A percentile compares a stretch with the other conserved stretches of the same genome.
Evolutionary conservation across 2,888 invertebrate genomes (phyloP).

Genomic region (Microctonus brassicae): DNA sequence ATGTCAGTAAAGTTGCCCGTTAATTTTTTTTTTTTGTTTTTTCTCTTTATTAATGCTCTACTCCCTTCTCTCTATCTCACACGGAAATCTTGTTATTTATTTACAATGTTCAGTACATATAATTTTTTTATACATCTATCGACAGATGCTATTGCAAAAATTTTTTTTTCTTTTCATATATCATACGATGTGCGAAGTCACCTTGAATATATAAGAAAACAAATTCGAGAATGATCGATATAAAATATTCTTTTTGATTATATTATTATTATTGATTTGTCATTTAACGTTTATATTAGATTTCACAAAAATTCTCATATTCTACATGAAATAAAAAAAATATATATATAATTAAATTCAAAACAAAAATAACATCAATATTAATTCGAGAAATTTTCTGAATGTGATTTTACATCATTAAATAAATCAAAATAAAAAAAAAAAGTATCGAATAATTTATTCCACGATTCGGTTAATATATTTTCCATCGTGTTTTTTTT

Average conservation of each 20-base stretch:
- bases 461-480: neutral
- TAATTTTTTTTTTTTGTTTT: neutral
- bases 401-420: neutral
- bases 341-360: too few species aligned
- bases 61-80: neutral
- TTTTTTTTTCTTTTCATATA: neutral
- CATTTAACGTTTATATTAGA: neutral
- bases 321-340: too few species aligned
- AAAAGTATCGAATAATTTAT: neutral
- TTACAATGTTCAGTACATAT: too few species aligned
- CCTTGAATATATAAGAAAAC: neutral
- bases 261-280: neutral
- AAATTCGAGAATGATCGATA: slow-evolving; percentile 9
- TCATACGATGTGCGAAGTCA: neutral
- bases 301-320: too few species aligned
- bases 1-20: neutral
- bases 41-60: neutral
- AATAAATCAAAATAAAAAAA: neutral
- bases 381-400: neutral
- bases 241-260: slow-evolving; percentile 1
- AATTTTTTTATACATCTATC: too few species aligned
- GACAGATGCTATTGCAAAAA: too few species aligned
- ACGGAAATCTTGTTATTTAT: too few species aligned
- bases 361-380: too few species aligned
- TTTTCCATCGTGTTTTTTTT: neutral